Evolutionary conservation across 2,113 vertebrate genomes (phyloP).

Genomic region (Sterna hirundo): DNA sequence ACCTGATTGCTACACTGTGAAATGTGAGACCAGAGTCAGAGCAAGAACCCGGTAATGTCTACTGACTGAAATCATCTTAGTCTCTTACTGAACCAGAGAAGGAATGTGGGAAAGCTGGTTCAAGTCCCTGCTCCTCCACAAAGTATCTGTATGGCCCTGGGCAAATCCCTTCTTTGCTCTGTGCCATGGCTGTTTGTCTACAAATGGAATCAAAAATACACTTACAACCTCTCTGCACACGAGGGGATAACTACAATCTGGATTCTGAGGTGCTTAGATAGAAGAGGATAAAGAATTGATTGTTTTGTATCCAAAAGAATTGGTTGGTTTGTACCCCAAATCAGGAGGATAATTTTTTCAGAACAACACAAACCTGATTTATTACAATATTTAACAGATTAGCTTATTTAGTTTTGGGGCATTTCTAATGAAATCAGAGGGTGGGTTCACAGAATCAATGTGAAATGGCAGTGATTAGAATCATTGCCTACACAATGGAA

Average conservation of each 20-base stretch:
- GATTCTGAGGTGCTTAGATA: not conserved
- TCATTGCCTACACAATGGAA: not conserved
- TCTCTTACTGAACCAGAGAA: conserved; percentile 32
- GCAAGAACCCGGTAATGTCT: not conserved
- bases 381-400: not conserved
- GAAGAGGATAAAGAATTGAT: not conserved
- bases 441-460: not conserved
- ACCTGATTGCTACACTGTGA: not conserved
- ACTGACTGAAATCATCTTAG: not conserved
- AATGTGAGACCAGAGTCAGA: not conserved
- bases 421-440: not conserved
- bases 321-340: not conserved
- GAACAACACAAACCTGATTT: not conserved
- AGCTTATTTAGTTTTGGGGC: not conserved
- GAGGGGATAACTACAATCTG: not conserved
- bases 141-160: not conserved
- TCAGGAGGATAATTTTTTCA: not conserved
- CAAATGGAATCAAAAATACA: not conserved
- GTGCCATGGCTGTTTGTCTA: not conserved
- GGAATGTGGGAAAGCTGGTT: conserved; percentile 40
- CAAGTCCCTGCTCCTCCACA: not conserved
- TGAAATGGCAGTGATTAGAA: not conserved
- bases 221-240: not conserved
- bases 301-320: not conserved
- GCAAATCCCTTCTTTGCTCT: not conserved